Base-by-base conservation (phyloP, 2,888 invertebrate species). In the Eilema griseolum region DNA sequence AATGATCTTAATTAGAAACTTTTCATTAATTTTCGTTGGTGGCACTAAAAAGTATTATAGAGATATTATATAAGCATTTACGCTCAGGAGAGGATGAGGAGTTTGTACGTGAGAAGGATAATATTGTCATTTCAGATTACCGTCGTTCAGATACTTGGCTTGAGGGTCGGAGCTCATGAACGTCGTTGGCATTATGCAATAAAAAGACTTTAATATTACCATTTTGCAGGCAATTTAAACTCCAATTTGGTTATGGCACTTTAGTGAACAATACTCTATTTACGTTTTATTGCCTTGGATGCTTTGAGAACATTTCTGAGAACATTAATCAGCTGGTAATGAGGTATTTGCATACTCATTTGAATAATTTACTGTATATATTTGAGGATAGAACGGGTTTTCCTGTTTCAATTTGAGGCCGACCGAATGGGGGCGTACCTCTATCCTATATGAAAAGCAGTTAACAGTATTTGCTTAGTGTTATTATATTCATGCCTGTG, bases 151-250 rank as follows among this genome's bases (percentile, higher is more conserved):
- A 74, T 79, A 76, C 83, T 81, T 74, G 69, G 77, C 80, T 76
- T 67, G 79, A 81, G 80, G 77, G 73, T 72, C 72, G 71, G 66
- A 60, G 81, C 83, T 77, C 69, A 73, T 71, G 75, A 73, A 67
- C 79, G 74, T 59, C 69, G 72, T 61, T 72, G 28, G 71, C 80
- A 74, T 84, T 78, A 79, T 77, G 79, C 77, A 82, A 84, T 84
- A 83, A 83, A 84, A 83, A 79, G 73, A 79, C 77, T 82, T 83
- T 77, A 79, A 80, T 84, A 84, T 82, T 78, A 73, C 77, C 79
- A 84, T 84, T 83, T 83, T 79, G 77, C 84, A 83, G 83, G 80
- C 80, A 83, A 83, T 83, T 83, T 84, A 78, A 83, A 82, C 77
- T 81, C 82, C 78, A 82, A 84, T 83, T 82, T 82, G 76, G 74